Conservation (phyloP, 2,797 vertebrate genomes). For the Anomalospiza imberbis region DNA sequence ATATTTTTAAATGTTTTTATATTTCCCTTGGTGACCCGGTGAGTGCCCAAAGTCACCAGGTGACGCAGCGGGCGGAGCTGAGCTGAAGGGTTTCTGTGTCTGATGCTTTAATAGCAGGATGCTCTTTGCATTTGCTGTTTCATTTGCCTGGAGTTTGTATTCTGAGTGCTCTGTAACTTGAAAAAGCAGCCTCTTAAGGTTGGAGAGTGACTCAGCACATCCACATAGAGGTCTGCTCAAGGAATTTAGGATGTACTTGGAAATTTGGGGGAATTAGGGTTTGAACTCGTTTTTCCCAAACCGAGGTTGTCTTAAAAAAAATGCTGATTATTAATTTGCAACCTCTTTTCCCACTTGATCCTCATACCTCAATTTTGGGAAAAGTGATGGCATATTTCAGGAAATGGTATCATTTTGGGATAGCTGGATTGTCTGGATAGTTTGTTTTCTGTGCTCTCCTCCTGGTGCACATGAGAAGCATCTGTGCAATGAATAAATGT, state of each 20-base stretch:
- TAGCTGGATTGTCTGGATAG: background rate
- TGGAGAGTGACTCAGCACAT: constrained; percentile 57
- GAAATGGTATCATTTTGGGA: background rate
- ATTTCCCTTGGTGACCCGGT: background rate
- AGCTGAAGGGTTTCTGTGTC: background rate
- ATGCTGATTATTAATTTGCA: background rate
- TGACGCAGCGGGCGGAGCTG: background rate
- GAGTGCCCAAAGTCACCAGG: background rate
- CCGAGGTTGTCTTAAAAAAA: background rate
- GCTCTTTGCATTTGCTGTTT: background rate
- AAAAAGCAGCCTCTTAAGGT: background rate
- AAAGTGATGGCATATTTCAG: background rate
- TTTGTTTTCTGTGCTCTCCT: background rate
- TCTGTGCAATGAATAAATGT: background rate
- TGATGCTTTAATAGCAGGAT: background rate
- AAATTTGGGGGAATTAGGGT: background rate
- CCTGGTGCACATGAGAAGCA: background rate
- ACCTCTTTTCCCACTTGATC: background rate
- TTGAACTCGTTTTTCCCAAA: accelerated
- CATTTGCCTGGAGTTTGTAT: constrained; percentile 4
- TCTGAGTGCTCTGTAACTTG: background rate
- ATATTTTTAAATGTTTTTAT: background rate
- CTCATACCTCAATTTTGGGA: background rate
- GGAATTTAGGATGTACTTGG: background rate
- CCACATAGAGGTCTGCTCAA: constrained; percentile 1